Evolutionary conservation across 2,797 vertebrate genomes (phyloP).

Genomic region (Chromobotia macracanthus): DNA sequence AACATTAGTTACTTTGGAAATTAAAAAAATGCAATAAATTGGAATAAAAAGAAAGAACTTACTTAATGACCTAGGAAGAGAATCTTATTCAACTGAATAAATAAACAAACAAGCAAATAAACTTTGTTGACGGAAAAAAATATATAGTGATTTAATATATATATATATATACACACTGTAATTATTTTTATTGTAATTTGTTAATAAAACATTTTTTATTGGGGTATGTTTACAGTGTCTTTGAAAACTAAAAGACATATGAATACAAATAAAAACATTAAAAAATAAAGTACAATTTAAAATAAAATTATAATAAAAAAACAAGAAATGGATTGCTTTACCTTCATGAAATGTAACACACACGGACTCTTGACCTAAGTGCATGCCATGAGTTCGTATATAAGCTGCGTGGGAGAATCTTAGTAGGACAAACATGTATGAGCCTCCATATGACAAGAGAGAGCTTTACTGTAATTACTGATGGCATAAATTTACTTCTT

Average conservation of each 20-base stretch:
- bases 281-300: background rate
- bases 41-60: slow-evolving; percentile 27
- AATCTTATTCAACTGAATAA: slow-evolving; percentile 16
- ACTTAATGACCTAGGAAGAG: slow-evolving; percentile 24
- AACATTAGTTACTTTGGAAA: slow-evolving; percentile 61
- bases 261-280: background rate
- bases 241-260: background rate
- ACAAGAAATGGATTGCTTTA: background rate
- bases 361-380: slow-evolving; percentile 54
- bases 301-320: background rate
- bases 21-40: slow-evolving; percentile 31
- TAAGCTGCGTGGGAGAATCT: slow-evolving; percentile 81
- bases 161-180: background rate
- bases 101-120: slow-evolving; percentile 4
- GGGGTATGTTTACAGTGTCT: background rate
- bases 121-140: background rate
- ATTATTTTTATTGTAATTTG: background rate
- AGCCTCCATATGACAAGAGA: slow-evolving; percentile 76
- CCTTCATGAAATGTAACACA: slow-evolving; percentile 8
- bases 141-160: background rate
- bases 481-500: slow-evolving; percentile 77
- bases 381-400: slow-evolving; percentile 68
- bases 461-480: slow-evolving; percentile 72
- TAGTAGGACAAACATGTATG: slow-evolving; percentile 69
- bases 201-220: background rate